Base-by-base conservation (phyloP, 2,888 invertebrate species). In the Latheticus oryzae region DNA sequence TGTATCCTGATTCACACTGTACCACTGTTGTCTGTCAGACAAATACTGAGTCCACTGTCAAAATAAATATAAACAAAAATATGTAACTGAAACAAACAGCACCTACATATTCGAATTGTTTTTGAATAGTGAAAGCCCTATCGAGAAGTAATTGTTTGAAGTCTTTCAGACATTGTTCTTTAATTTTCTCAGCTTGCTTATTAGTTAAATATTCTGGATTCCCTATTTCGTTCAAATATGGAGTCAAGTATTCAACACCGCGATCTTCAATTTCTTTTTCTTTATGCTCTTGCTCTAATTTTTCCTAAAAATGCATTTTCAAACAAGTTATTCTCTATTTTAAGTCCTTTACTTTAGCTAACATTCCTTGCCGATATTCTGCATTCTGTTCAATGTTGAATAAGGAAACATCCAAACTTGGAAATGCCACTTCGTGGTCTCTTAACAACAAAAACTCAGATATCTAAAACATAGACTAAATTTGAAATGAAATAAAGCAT, bases 71-170 rank as follows among this genome's bases (percentile, higher is more conserved):
- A 28, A 19, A 26, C 23, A 33, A 40, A 33, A 32, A 21, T 51
- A 54, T n/a, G n/a, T n/a, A n/a, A n/a, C n/a, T n/a, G n/a, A n/a
- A n/a, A n/a, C n/a, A n/a, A n/a, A n/a, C n/a, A n/a, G n/a, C 17
- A 42, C 12, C 53, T 60, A 87, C 87, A 79, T 81, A 80, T 64
- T 90, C 87, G 71, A 87, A 89, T 62, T 85, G 81, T 13, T 80
- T 79, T 64, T 89, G 87, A 13, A 91, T 83, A 21, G 83, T 75
- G 60, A 84, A 85, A 8, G 89, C 87, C 26, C 89, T 78, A 0
- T 81, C 80, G 2, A 89, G 77, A 58, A 87, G 82, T 19, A 83
- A 80, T 0, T 83, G 77, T 68, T 87, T 88, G 64, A 89, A 87
- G 70, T 91, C 90, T 43, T 80, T 81, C 28, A 91, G 76, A 59